Evolutionary conservation across 2,797 vertebrate species (phyloP).

Genomic region (Ptychadena robeensis): DNA sequence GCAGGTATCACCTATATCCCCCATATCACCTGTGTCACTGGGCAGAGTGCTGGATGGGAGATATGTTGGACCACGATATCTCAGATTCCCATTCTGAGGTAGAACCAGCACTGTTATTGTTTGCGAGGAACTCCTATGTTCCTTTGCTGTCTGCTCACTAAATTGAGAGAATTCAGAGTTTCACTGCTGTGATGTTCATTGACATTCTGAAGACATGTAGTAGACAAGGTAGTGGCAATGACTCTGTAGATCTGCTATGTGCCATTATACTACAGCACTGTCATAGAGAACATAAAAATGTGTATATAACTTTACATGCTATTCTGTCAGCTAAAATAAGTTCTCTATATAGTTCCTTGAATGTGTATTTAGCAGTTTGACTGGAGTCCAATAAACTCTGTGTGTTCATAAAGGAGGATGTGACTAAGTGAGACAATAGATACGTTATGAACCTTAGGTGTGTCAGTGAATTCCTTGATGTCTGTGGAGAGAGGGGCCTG

Average conservation of each 20-base stretch:
- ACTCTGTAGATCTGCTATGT: neutral
- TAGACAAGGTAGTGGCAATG: too few species aligned
- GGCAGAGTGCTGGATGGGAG: too few species aligned
- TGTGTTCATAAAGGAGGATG: neutral
- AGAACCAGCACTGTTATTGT: too few species aligned
- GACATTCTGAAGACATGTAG: neutral
- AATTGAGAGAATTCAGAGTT: too few species aligned
- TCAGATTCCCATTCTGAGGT: too few species aligned
- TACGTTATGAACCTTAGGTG: neutral
- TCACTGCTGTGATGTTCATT: too few species aligned
- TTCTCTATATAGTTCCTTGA: neutral
- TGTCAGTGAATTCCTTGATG: neutral
- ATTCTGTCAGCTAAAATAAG: neutral
- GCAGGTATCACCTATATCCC: too few species aligned
- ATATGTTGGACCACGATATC: too few species aligned
- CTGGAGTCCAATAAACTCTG: neutral
- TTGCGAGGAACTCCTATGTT: too few species aligned
- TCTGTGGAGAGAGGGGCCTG: neutral
- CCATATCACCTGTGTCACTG: too few species aligned
- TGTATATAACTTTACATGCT: neutral
- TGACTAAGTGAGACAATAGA: neutral
- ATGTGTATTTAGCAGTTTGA: neutral
- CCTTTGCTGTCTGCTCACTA: too few species aligned
- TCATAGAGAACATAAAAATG: neutral
- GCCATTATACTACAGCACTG: too few species aligned